phyloP scores from a whole-genome alignment of 2,113 vertebrate species.

The Poicephalus meyeri region DNA sequence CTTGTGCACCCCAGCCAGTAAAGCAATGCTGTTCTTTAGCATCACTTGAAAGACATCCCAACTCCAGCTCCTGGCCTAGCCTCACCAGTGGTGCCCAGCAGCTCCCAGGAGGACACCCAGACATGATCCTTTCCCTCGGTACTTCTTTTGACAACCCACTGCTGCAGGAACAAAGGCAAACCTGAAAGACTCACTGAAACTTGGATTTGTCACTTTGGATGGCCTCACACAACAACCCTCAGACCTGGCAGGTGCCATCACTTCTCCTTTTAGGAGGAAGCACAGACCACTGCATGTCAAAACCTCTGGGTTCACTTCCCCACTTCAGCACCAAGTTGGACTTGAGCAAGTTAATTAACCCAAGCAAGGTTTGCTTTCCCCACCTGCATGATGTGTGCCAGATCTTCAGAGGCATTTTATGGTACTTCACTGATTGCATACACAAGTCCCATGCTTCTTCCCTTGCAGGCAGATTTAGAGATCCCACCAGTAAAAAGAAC shows the following conservation, averaged over 20 bases:
- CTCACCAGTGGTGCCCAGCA: neutral
- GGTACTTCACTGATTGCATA: neutral
- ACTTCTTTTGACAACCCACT: neutral
- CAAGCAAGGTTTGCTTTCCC: neutral
- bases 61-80: neutral
- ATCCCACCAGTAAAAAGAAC: neutral
- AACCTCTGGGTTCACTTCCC: conserved; percentile 42
- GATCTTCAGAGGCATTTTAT: neutral
- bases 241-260: conserved; percentile 41
- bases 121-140: neutral
- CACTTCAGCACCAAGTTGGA: neutral
- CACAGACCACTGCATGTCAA: conserved; percentile 4
- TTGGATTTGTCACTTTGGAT: conserved; percentile 35
- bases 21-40: neutral
- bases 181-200: neutral
- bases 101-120: neutral
- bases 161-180: neutral
- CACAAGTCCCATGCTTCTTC: neutral
- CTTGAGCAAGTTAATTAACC: conserved; percentile 2
- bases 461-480: neutral
- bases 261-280: conserved; percentile 55
- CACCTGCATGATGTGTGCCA: neutral
- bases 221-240: neutral
- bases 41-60: conserved; percentile 27
- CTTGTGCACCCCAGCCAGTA: neutral